Conservation (phyloP, 2,113 vertebrate species). For the Coptodon rendalli region DNA sequence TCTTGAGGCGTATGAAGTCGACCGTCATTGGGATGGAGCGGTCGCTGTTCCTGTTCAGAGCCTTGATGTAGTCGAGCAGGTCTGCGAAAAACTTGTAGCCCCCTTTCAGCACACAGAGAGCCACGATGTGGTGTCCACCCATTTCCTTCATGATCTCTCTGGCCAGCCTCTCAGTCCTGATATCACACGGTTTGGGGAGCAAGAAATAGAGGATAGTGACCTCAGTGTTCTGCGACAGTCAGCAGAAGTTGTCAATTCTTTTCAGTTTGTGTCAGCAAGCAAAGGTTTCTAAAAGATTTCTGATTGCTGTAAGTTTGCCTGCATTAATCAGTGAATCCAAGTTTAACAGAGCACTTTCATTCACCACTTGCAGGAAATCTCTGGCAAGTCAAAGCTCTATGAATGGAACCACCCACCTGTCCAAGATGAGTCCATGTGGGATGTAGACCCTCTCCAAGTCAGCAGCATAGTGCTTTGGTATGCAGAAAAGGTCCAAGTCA, state of each 20-base stretch:
- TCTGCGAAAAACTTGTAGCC: conserved; percentile 99
- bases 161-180: conserved; percentile 92
- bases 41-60: conserved; percentile 96
- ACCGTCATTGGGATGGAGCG: conserved; percentile 98
- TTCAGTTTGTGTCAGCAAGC: conserved; percentile 12
- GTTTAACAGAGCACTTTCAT: background rate
- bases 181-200: background rate
- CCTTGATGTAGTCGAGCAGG: conserved; percentile 97
- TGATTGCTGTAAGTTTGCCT: background rate
- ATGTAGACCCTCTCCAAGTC: conserved; percentile 95
- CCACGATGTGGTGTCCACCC: conserved; percentile 96
- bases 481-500: conserved; percentile 95
- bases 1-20: conserved; percentile 98
- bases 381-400: too few relatives aligned
- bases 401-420: conserved; percentile 77
- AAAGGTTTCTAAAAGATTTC: background rate
- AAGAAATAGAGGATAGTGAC: background rate
- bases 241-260: conserved; percentile 23
- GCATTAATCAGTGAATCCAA: background rate
- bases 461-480: conserved; percentile 90
- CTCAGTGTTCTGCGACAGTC: conserved; percentile 31
- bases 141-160: conserved; percentile 96
- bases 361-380: background rate
- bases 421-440: conserved; percentile 95
- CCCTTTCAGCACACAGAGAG: conserved; percentile 96